Evolutionary conservation across 2,888 invertebrate species (phyloP).

Genomic region (Malthinus seriepunctatus): DNA sequence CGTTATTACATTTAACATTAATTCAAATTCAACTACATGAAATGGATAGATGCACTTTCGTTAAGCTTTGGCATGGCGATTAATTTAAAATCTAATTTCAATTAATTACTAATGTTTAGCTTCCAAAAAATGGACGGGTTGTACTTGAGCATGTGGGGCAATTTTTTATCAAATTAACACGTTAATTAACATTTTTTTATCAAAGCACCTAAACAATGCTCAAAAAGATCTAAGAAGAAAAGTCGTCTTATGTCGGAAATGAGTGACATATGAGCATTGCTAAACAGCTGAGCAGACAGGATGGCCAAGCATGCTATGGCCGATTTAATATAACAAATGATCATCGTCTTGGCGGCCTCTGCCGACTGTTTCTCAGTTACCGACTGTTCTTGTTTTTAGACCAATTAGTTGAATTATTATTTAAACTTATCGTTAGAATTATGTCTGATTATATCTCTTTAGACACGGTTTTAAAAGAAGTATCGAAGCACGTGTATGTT

Average conservation of each 20-base stretch:
- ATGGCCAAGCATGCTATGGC: constrained; percentile 54
- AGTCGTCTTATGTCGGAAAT: constrained; percentile 50
- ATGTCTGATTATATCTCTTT: constrained; percentile 33
- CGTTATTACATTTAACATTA: no score
- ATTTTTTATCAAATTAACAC: no score
- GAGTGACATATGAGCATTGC: constrained; percentile 57
- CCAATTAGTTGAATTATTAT: constrained; percentile 56
- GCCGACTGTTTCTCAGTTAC: constrained; percentile 48
- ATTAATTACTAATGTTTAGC: no score
- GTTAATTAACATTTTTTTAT: no score
- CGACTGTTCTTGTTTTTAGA: constrained; percentile 51
- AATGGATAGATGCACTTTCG: no score
- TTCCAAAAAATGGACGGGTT: no score
- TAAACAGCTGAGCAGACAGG: constrained; percentile 57
- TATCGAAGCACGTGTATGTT: constrained; percentile 20
- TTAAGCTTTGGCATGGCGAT: no score
- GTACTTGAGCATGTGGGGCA: no score
- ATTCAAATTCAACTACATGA: no score
- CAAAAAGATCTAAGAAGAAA: no score
- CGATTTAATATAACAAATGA: constrained; percentile 57
- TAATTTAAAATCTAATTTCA: no score
- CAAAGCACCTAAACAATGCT: no score
- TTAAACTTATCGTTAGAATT: constrained; percentile 46
- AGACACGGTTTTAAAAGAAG: constrained; percentile 23
- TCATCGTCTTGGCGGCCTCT: constrained; percentile 51